Evolutionary conservation across 2,113 vertebrate species (phyloP).

Genomic region (Caranx ignobilis): DNA sequence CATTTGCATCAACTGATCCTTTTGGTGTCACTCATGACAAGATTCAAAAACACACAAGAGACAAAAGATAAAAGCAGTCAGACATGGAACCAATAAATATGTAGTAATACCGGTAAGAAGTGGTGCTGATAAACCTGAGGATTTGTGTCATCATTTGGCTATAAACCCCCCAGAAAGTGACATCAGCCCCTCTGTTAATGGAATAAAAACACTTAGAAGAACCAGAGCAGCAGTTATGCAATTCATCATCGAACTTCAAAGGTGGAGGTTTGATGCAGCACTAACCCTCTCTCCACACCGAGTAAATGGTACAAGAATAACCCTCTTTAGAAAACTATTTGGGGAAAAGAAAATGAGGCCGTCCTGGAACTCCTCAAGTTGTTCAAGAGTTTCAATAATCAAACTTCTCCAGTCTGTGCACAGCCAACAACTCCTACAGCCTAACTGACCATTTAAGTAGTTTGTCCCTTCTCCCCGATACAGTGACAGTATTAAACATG

Average conservation of each 20-base stretch:
- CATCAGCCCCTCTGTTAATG: slow-evolving; percentile 25
- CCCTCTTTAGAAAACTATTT: slow-evolving; percentile 10
- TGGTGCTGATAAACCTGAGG: slow-evolving; percentile 23
- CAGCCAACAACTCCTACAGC: not conserved
- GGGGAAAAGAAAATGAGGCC: not conserved
- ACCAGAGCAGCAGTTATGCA: slow-evolving; percentile 30
- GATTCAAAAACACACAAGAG: not conserved
- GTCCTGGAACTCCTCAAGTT: not conserved
- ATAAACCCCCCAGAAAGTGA: slow-evolving; percentile 43
- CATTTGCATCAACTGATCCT: slow-evolving; percentile 57
- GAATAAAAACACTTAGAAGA: slow-evolving; percentile 44
- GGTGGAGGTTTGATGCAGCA: slow-evolving; percentile 26
- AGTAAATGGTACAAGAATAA: slow-evolving; percentile 23
- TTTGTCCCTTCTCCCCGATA: not conserved
- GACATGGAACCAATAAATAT: slow-evolving; percentile 14
- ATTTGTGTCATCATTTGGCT: slow-evolving; percentile 50
- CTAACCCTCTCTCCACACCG: slow-evolving; percentile 2
- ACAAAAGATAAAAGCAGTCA: slow-evolving; percentile 37
- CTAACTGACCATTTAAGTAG: not conserved
- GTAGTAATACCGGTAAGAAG: slow-evolving; percentile 16
- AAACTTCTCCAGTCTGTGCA: not conserved
- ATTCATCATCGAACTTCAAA: slow-evolving; percentile 51
- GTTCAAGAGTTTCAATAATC: not conserved
- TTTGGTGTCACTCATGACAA: slow-evolving; percentile 16
- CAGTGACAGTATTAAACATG: not conserved